phyloP scores from a whole-genome alignment of 2,113 vertebrate genomes.

The Neolamprologus cancellatus region DNA sequence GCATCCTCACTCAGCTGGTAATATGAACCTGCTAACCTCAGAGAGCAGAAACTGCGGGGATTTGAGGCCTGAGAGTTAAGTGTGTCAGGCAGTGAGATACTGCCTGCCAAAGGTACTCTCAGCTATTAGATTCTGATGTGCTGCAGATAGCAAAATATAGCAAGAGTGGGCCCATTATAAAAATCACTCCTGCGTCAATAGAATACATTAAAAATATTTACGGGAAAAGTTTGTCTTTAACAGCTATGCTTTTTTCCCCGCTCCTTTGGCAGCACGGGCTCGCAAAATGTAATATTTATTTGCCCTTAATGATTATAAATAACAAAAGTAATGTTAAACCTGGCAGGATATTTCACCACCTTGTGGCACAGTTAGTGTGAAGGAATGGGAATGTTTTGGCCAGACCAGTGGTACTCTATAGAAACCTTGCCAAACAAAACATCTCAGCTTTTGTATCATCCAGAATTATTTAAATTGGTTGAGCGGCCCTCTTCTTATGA shows the following conservation, averaged over 20 bases:
- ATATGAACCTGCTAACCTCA: conserved; percentile 70
- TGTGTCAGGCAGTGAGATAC: conserved; percentile 61
- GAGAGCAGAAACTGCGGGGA: conserved; percentile 56
- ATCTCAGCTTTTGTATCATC: conserved; percentile 59
- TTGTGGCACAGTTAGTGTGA: conserved; percentile 14
- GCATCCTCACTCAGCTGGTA: conserved; percentile 59
- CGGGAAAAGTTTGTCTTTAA: conserved; percentile 16
- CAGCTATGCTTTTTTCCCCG: not conserved
- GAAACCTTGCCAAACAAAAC: conserved; percentile 62
- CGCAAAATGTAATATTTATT: conserved; percentile 1
- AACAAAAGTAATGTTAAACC: not conserved
- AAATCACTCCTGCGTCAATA: conserved; percentile 48
- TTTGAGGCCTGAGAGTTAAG: conserved; percentile 66
- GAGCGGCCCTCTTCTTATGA: conserved; percentile 66
- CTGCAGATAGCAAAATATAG: conserved; percentile 52
- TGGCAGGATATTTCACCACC: conserved; percentile 3
- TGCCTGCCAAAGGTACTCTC: conserved; percentile 65
- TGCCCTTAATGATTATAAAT: not conserved
- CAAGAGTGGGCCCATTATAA: conserved; percentile 53
- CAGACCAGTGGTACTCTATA: conserved; percentile 16
- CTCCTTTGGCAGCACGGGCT: not conserved
- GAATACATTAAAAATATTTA: conserved; percentile 48
- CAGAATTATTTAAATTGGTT: conserved; percentile 66
- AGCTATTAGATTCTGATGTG: conserved; percentile 61
- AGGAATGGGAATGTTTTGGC: conserved; percentile 62